Conservation (phyloP, 2,113 vertebrate species). For the Furnarius figulus region DNA sequence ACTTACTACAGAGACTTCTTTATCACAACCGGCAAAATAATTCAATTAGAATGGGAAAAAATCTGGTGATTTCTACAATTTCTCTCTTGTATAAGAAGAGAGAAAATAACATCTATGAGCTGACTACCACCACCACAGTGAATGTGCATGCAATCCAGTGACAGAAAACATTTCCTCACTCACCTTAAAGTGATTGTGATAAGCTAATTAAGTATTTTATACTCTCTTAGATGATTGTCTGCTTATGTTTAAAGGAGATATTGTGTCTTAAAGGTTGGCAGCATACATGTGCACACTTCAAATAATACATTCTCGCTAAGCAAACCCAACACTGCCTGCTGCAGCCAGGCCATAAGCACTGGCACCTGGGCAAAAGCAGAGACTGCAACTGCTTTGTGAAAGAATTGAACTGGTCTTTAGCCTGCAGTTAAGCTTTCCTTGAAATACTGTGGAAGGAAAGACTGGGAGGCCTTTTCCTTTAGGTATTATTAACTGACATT, state of each 20-base stretch:
- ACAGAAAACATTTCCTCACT: not conserved
- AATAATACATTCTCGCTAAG: not conserved
- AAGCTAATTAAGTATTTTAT: not conserved
- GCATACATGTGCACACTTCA: not conserved
- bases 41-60: not conserved
- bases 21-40: constrained; percentile 18
- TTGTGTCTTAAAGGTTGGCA: not conserved
- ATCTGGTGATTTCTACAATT: not conserved
- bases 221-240: not conserved
- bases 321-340: not conserved
- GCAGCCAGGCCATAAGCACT: not conserved
- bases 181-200: not conserved
- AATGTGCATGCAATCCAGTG: not conserved
- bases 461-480: not conserved
- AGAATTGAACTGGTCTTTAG: not conserved
- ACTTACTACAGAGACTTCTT: constrained; percentile 51
- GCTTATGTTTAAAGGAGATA: not conserved
- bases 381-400: not conserved
- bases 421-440: not conserved
- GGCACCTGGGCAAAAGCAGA: not conserved
- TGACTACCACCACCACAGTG: not conserved
- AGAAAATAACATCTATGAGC: not conserved
- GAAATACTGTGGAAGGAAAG: not conserved
- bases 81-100: not conserved
- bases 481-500: not conserved